Conservation (phyloP, 2,888 invertebrate genomes). For the Azorinus chamasolen region DNA sequence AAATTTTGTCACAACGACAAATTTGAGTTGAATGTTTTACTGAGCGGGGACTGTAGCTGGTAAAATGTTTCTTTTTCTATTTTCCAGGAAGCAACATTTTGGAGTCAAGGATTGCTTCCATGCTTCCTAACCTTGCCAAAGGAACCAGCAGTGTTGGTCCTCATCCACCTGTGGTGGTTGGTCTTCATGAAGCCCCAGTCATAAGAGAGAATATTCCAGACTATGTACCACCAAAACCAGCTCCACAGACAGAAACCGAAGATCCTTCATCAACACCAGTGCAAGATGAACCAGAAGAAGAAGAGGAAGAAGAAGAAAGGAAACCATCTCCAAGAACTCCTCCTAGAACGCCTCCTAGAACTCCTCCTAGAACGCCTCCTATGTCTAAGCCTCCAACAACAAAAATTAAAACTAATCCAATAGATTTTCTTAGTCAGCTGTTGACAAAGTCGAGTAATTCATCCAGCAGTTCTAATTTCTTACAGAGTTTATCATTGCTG, state of each 20-base stretch:
- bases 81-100: slow-evolving; percentile 60
- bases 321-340: slow-evolving; percentile 32
- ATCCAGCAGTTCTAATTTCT: slow-evolving; percentile 73
- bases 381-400: slow-evolving; percentile 36
- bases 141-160: slow-evolving; percentile 42
- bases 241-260: slow-evolving; percentile 40
- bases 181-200: not conserved
- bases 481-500: slow-evolving; percentile 78
- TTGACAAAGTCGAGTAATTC: slow-evolving; percentile 77
- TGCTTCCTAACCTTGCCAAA: slow-evolving; percentile 66
- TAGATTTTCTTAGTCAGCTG: slow-evolving; percentile 81
- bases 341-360: slow-evolving; percentile 35
- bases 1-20: no score
- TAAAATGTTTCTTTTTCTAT: not conserved
- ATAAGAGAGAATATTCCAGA: slow-evolving; percentile 2
- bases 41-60: no score
- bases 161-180: slow-evolving; percentile 1
- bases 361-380: slow-evolving; percentile 14
- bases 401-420: slow-evolving; percentile 74
- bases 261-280: slow-evolving; percentile 79
- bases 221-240: slow-evolving; percentile 4
- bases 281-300: slow-evolving; percentile 75
- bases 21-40: no score
- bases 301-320: slow-evolving; percentile 35
- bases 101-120: slow-evolving; percentile 67